Base-by-base conservation (phyloP, 1,140 invertebrate genomes). In the Zelostemma sp. region DNA sequence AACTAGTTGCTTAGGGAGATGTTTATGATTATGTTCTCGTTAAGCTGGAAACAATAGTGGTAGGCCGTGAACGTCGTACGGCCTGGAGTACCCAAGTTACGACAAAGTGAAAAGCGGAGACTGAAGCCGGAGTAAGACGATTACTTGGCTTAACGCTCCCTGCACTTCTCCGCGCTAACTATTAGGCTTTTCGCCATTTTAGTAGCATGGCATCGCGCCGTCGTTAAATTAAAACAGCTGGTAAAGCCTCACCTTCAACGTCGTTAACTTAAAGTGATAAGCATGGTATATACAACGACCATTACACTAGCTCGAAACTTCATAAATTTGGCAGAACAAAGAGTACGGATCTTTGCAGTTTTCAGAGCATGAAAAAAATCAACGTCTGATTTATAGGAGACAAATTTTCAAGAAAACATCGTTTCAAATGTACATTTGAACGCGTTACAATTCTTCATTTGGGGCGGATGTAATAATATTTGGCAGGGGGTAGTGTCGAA, bases 61-160 rank as follows among this genome's bases (percentile, higher is more conserved):
- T 55, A 64, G 49, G 68, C 57, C 40, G 48, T 43, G 33, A 35
- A 35, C 33, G 33, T 25, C 21, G 21, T 3, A 8, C 8, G 21
- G 21, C 3, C 21, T 8, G 3, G 8, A 25, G 21, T 25, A 69
- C 68, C 66, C 53, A 53, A 65, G 46, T 62, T 59, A 63, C 43
- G 54, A 53, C 38, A 66, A 61, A 49, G 59, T 41, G 59, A 55
- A 57, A 69, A 62, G 64, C 63, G 63, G 68, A 79, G 78, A 83
- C 81, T 84, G 75, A 81, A 80, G 76, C 79, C 67, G 71, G 74
- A 76, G 77, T 82, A 82, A 84, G 80, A 82, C 77, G 79, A 84
- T 84, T 83, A 82, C 73, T 77, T 74, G 72, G 78, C 75, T 80
- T 80, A 80, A 70, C 76, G 69, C 64, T 67, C 43, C 58, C 46